Evolutionary conservation across 2,888 invertebrate genomes (phyloP), one percentile per base, ranked within the genome.

Genomic region (Lapara coniferarum): DNA sequence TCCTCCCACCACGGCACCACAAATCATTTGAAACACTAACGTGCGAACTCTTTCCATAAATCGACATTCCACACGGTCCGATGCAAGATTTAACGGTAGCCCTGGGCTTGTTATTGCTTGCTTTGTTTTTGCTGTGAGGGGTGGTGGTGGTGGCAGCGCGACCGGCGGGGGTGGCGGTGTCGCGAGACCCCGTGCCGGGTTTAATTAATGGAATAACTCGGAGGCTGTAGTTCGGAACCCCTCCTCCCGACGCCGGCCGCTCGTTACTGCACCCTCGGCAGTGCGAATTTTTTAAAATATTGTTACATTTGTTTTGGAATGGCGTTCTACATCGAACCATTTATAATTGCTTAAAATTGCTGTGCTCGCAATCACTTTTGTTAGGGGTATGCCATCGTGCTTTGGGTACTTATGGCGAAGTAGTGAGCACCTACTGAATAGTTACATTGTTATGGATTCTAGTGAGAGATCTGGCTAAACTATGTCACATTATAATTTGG

Each of bases 201-300:
- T 90, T 92, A 92, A 92, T 92, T 92, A 92, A 92, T 92, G 91
- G 90, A 91, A 91, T 92, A 91, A 91, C 91, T 91, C 88, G 78
- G 76, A 77, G 80, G 78, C 76, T 73, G 74, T 71, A 80, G 81
- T 78, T 75, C 70, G 75, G 74, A 71, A 73, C 68, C 72, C 73
- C 75, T 72, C 73, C 74, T 74, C 74, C 74, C 75, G 75, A 73
- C 78, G 76, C 67, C 75, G 71, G 67, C 73, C 66, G 69, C 75
- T 75, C 77, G 76, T 75, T 75, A 75, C 75, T 76, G 80, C 81
- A 77, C 74, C 75, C 75, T 75, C 75, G 70, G 69, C 70, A 72
- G 70, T 73, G 75, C 72, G 76, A 82, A 81, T 81, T 85, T 84
- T 85, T 85, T 84, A 46, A 69, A 49, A 63, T 69, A 63, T 69